Evolutionary conservation across 2,797 vertebrate species (phyloP), one percentile per base, ranked within the genome.

Genomic region (Leucoraja ocellata): DNA sequence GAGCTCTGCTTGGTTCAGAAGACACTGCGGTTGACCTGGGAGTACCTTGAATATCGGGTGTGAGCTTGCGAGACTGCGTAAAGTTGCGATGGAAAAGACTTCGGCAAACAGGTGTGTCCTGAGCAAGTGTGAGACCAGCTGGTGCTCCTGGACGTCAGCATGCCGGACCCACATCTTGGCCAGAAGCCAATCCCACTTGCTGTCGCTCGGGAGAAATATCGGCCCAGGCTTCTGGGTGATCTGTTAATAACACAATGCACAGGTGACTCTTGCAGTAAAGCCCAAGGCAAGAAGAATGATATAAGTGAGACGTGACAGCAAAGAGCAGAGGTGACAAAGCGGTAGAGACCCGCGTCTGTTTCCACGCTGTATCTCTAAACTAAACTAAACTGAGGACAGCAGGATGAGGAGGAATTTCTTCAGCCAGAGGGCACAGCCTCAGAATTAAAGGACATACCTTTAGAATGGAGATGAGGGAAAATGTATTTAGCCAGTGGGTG

Each of bases 91-190:
- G 32, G 6, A 36, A 3, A 90, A 90, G 86, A 90, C 13, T 61
- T 90, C 86, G 1, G n/a, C 86, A 71, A 90, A 90, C 6, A 90
- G 86, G n/a, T 84, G 81, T 1, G 81, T 84, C 3, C n/a, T 28
- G 46, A 84, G 25, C 81, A 84, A n/a, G 81, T 84, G 81, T 61
- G 81, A 84, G 1, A 84, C 54, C 46, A 84, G 10, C 81, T 84
- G 54, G 54, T 84, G 54, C 21, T 71, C 13, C 63, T 90, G 86
- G 0, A 3, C 10, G 18, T 90, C 86, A 18, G 86, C 86, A 1
- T 90, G 14, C 4, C 86, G 86, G 39, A 23, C 86, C 86, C 86
- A 90, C 14, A 90, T 68, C 86, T 90, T 90, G 13, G 86, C 86
- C 28, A 90, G 65, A 0, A 8, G n/a, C 86, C 86, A 90, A 6